Evolutionary conservation across 2,797 vertebrate genomes (phyloP).

Genomic region (Lagothrix lagotricha): DNA sequence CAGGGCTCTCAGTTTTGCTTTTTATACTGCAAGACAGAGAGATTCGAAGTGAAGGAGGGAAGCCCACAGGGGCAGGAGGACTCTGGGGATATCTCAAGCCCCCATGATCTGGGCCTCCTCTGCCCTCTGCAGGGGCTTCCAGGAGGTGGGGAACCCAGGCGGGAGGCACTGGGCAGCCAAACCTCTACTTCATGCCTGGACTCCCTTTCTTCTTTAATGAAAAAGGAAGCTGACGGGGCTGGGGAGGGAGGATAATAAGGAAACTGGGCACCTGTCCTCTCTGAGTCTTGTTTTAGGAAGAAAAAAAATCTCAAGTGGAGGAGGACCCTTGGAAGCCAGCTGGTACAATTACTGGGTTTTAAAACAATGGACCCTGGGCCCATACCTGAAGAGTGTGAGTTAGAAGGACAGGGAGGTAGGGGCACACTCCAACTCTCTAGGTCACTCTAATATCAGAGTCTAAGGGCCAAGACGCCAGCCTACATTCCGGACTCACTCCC

Average conservation of each 20-base stretch:
- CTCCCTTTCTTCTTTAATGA: background rate
- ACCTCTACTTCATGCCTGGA: background rate
- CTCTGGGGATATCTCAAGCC: background rate
- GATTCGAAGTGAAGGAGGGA: background rate
- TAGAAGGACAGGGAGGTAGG: background rate
- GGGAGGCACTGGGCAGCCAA: background rate
- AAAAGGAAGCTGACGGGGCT: background rate
- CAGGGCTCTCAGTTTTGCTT: slow-evolving; percentile 59
- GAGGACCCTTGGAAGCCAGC: background rate
- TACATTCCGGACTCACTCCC: background rate
- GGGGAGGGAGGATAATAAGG: background rate
- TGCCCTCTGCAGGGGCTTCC: background rate
- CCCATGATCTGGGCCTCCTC: background rate
- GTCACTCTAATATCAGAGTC: background rate
- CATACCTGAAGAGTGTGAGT: background rate
- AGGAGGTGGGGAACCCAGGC: background rate
- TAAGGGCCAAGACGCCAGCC: background rate
- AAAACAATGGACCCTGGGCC: background rate
- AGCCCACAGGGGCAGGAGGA: background rate
- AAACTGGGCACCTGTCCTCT: background rate
- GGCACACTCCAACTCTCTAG: background rate
- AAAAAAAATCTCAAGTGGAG: background rate
- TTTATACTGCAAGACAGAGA: slow-evolving; percentile 74
- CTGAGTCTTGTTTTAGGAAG: background rate
- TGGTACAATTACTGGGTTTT: background rate